Evolutionary conservation across 2,888 invertebrate species (phyloP).

Genomic region (Drosophila quasianomalipes): DNA sequence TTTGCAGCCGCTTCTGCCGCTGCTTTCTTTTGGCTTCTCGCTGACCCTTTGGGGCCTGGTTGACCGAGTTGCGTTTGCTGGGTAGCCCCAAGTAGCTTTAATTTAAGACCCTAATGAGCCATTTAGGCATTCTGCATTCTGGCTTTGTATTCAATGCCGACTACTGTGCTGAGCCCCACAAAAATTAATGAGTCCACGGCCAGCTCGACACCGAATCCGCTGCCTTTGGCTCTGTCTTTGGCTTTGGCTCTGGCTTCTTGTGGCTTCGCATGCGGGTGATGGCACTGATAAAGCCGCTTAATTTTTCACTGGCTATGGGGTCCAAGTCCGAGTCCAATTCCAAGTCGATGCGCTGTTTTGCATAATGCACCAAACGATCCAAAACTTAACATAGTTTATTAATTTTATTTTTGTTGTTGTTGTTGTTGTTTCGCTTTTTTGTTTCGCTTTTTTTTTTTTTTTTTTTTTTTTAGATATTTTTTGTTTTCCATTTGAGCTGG

Average conservation of each 20-base stretch:
- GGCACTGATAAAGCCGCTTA: constrained; percentile 79
- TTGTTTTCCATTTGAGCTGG: constrained; percentile 22
- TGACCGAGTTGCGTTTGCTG: constrained; percentile 70
- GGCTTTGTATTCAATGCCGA: constrained; percentile 79
- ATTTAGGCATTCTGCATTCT: constrained; percentile 77
- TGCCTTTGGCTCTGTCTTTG: constrained; percentile 3
- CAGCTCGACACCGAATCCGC: constrained; percentile 42
- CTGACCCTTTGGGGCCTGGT: constrained; percentile 63
- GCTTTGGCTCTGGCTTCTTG: constrained; percentile 1
- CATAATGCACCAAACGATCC: constrained; percentile 64
- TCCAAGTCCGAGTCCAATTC: constrained; percentile 29
- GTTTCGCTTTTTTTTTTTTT: constrained; percentile 49
- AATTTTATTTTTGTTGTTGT: constrained; percentile 63
- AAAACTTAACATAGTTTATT: constrained; percentile 70
- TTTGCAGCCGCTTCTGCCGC: constrained; percentile 49
- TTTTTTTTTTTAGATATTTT: constrained; percentile 52
- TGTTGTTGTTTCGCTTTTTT: constrained; percentile 18
- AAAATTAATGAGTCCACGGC: constrained; percentile 77
- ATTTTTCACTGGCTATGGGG: constrained; percentile 69
- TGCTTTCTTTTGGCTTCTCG: constrained; percentile 57
- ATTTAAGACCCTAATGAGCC: constrained; percentile 79
- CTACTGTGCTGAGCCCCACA: constrained; percentile 67
- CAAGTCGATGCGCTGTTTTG: constrained; percentile 59
- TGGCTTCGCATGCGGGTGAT: constrained; percentile 70
- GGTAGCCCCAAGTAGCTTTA: constrained; percentile 66